Evolutionary conservation across 2,888 invertebrate species (phyloP), one percentile per base, ranked within the genome.

Genomic region (Thera obeliscata): DNA sequence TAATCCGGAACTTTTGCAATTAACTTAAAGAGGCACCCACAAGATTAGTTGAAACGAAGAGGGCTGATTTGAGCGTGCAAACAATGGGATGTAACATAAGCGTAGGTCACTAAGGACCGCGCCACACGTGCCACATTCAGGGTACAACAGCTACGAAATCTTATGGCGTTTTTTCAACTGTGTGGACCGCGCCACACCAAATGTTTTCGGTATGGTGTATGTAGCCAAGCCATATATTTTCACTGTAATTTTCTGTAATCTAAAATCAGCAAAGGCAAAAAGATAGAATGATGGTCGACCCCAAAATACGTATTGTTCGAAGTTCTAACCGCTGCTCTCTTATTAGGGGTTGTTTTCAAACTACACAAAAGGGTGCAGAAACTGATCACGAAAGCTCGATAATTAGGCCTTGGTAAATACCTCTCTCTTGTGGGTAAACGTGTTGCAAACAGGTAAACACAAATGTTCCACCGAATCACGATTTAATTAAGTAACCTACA

Each of bases 31-130:
- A 62, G 62, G 64, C 64, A 60, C 55, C 59, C 62, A 56, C 68
- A 61, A 65, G 69, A 65, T 69, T 66, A 69, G 67, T 46, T 59
- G 50, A 56, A 63, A 66, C 63, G 57, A 61, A 64, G 66, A 60
- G 67, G 68, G 66, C 66, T 69, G 70, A 67, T 60, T 61, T 62
- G 61, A 58, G 52, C 59, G 61, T 56, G 36, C 62, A 67, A 71
- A 74, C 61, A 61, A 71, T 63, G 64, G 61, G 61, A 64, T 61
- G 70, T 67, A 63, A 71, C 70, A 68, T 74, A 75, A 73, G 74
- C 76, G 65, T 67, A 8, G 70, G 68, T 74, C 57, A 66, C 73
- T 78, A 78, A 79, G 55, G 59, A 43, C 50, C n/a, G 36, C 41
- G 3, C 43, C 12, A 50, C 35, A 60, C 61, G 38, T 35, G 38